Percentiles rank a stretch among this genome's conserved stretches.
phyloP scores from a whole-genome alignment of 2,888 invertebrate genomes.

The Kryphioiulus occultus region DNA sequence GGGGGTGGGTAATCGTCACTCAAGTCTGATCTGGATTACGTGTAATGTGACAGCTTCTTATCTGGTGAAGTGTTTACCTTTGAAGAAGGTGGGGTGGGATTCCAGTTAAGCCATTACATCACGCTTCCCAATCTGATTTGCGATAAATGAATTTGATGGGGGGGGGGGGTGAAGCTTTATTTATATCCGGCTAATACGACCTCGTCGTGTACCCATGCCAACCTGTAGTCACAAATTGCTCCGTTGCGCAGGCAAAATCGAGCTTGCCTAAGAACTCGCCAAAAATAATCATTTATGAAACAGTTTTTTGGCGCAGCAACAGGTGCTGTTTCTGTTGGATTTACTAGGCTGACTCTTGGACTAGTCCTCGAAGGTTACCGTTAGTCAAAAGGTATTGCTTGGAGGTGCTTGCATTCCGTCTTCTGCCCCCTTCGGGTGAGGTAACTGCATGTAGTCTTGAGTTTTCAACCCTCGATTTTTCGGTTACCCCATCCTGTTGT shows the following conservation, averaged over 20 bases:
- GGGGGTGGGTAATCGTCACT: background rate
- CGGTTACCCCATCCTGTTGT: background rate
- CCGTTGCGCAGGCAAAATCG: background rate
- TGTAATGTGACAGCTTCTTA: background rate
- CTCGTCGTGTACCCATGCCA: constrained; percentile 8
- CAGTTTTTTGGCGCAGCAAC: background rate
- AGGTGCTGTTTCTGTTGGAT: background rate
- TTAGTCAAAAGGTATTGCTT: background rate
- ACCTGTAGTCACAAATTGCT: background rate
- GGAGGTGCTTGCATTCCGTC: background rate
- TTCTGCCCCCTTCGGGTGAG: background rate
- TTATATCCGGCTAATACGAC: background rate
- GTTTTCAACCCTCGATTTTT: background rate
- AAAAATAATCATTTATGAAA: background rate
- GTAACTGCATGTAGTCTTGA: background rate
- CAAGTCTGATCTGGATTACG: background rate
- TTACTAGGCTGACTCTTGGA: background rate
- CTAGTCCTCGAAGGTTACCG: background rate
- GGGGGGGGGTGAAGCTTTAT: background rate
- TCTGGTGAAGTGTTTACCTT: background rate
- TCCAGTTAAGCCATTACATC: background rate
- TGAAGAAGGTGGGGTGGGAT: background rate
- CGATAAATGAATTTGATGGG: background rate
- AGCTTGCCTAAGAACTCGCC: background rate
- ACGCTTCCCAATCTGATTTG: background rate